Base-by-base conservation (phyloP, 2,113 vertebrate genomes). In the Scomber scombrus region DNA sequence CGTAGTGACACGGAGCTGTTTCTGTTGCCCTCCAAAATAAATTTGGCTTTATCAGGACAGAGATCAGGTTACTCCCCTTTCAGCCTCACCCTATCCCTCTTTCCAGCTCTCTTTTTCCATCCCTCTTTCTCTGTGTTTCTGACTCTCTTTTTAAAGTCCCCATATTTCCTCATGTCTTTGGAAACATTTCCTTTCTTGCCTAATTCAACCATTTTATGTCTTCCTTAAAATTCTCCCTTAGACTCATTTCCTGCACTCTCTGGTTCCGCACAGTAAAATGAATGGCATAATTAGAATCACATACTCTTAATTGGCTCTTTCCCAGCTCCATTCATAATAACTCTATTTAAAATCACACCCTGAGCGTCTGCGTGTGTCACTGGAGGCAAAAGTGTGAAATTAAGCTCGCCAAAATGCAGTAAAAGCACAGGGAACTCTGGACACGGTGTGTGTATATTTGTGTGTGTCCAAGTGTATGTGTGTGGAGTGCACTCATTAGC, bases 21-120 rank as follows among this genome's bases (percentile, higher is more conserved):
- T 92, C 86, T 92, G 91, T 89, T 81, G 46, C 85, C 69, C 80
- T 92, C 93, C 63, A 91, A 94, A 92, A 94, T 94, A 93, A 90
- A 92, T 92, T 58, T 88, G 82, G 87, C 90, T 91, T 90, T 93
- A 93, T 93, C 84, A 71, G 85, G 87, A 81, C 60, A 61, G 65
- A 73, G 89, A 89, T 94, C 92, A 78, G 40, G 84, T 94, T 94
- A 84, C 93, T 40, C 40, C 62, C 23, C 16, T 21, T 31, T 50
- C 45, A n/a, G 64, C 63, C 70, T 65, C 69, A n/a, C 64, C 64
- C 77, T 34, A 72, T 67, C 62, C 54, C 62, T 54, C 51, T 21
- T 23, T 43, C 76, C 18, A 21, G 4, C 45, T 34, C 66, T 0
- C 13, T 51, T 40, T 31, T 26, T 11, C 63, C 45, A 65, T 51